phyloP scores from a whole-genome alignment of 2,797 vertebrate species.

The Hippoglossus hippoglossus region DNA sequence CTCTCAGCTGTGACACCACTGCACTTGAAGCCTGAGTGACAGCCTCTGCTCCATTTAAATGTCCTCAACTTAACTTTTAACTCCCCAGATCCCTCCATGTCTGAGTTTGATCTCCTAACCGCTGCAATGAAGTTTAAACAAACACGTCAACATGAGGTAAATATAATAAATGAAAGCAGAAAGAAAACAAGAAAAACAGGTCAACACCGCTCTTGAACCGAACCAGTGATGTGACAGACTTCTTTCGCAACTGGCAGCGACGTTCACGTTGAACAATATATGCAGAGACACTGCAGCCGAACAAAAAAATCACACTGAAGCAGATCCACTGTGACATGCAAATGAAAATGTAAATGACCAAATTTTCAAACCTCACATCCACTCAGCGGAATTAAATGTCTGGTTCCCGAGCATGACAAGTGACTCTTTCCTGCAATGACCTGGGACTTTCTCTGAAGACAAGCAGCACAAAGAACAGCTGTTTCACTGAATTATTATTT shows the following conservation, averaged over 20 bases:
- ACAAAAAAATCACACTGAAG: constrained; percentile 51
- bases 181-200: neutral
- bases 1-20: too few species aligned
- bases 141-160: neutral
- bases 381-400: constrained; percentile 47
- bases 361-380: constrained; percentile 38
- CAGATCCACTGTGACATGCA: constrained; percentile 58
- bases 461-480: constrained; percentile 10
- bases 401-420: constrained; percentile 32
- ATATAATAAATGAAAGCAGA: neutral
- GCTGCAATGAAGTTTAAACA: neutral
- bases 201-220: neutral
- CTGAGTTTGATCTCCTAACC: constrained; percentile 14
- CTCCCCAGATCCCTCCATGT: neutral
- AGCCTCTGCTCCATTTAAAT: neutral
- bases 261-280: constrained; percentile 46
- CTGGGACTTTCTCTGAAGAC: constrained; percentile 20
- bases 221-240: constrained; percentile 5
- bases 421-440: constrained; percentile 20
- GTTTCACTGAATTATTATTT: neutral
- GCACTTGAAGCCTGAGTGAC: neutral
- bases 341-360: constrained; percentile 61
- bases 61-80: neutral
- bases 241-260: constrained; percentile 30
- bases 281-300: constrained; percentile 38